A percentile compares a stretch with the other conserved stretches of the same genome.
phyloP scores from a whole-genome alignment of 2,113 vertebrate species.

The Hepsetus odoe region DNA sequence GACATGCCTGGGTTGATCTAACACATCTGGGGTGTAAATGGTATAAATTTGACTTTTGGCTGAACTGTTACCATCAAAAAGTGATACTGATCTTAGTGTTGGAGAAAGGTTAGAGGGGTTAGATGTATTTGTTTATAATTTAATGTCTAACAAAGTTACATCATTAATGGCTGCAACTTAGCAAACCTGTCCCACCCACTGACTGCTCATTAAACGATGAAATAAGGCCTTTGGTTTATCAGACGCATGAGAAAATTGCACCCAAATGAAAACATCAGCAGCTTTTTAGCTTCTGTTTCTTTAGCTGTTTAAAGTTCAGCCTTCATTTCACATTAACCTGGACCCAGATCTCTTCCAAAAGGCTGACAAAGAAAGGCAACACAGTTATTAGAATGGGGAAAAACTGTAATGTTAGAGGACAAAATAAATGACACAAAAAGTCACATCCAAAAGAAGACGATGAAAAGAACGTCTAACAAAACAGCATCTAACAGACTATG shows the following conservation, averaged over 20 bases:
- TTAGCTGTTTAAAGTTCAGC: neutral
- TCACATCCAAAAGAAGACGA: neutral
- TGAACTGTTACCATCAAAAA: too few species aligned
- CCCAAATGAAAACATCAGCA: neutral
- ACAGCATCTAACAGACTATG: neutral
- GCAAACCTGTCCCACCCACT: too few species aligned
- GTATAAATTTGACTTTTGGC: too few species aligned
- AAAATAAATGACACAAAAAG: neutral
- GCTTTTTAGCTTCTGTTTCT: neutral
- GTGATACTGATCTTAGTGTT: too few species aligned
- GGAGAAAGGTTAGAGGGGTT: too few species aligned
- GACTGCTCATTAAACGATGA: too few species aligned
- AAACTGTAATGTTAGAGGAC: neutral
- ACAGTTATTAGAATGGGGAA: neutral
- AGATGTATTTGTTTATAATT: too few species aligned
- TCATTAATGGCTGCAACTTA: too few species aligned
- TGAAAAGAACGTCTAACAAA: neutral
- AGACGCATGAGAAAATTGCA: neutral
- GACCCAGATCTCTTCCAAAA: neutral
- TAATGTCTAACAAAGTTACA: too few species aligned
- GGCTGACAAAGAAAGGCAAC: neutral
- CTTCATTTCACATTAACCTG: neutral
- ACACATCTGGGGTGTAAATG: too few species aligned
- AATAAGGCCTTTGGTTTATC: neutral
- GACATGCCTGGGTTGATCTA: too few species aligned